Base-by-base conservation (phyloP, 2,113 vertebrate species). In the Stigmatopora argus region DNA sequence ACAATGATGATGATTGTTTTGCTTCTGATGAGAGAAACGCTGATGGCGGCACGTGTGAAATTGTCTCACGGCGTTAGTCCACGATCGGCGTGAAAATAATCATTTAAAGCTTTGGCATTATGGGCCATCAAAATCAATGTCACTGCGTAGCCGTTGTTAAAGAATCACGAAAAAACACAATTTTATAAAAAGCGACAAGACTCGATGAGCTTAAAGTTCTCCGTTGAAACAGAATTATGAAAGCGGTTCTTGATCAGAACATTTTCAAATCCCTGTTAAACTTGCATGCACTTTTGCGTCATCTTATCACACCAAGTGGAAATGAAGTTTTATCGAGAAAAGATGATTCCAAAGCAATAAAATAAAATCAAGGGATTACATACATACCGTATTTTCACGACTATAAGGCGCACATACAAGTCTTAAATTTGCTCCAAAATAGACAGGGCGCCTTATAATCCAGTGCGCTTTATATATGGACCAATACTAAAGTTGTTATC, bases 131-230 rank as follows among this genome's bases (percentile, higher is more conserved):
- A 48, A 46, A 55, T 64, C 60, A 64, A 59, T 70, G 58, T 62
- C 47, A 44, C 12, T 47, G 23, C 7, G 48, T 80, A 26, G 66
- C 64, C 67, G 44, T 45, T 41, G 55, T 69, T 69, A 47, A 71
- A 69, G 65, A 70, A 45, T 69, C 23, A 8, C 21, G 62, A 31
- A 31, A 31, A 31, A 31, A 31, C 26, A 31, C 26, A 31, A 31
- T 31, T 31, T 31, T 31, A n/a, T 31, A 31, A 31, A 31, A 31
- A 75, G 38, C 65, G 70, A 73, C 74, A 72, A 63, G 68, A 87
- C 79, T 84, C 82, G 86, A 90, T 91, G 84, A 85, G 84, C 78
- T 85, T 86, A 88, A 89, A 87, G 83, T 86, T 86, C 79, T 76
- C 80, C 72, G 77, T 84, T 84, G 78, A 49, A 61, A 70, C 66